Evolutionary conservation across 2,113 vertebrate genomes (phyloP).

Genomic region (Tupaia tana): DNA sequence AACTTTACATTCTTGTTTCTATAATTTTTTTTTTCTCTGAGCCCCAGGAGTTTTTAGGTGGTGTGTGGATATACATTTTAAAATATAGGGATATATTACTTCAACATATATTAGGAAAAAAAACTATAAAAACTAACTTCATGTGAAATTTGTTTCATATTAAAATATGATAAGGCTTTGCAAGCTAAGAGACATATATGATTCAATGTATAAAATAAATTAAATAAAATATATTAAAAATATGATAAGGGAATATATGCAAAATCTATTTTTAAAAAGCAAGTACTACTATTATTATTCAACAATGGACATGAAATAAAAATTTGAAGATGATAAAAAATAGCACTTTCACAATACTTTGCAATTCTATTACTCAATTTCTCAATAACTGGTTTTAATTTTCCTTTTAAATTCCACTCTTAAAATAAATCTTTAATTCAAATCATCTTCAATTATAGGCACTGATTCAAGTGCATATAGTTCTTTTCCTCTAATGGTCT

Average conservation of each 20-base stretch:
- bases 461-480: constrained; percentile 3
- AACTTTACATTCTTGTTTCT: too few species aligned
- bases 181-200: too few species aligned
- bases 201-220: too few species aligned
- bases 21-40: too few species aligned
- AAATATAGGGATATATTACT: not conserved
- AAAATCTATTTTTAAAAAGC: not conserved
- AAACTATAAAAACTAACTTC: not conserved
- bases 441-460: not conserved
- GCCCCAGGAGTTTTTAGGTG: not conserved
- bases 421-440: not conserved
- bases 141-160: not conserved
- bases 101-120: not conserved
- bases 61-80: not conserved
- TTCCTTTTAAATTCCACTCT: not conserved
- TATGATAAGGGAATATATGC: not conserved
- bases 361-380: not conserved
- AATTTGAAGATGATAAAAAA: not conserved
- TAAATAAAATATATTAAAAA: too few species aligned
- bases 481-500: not conserved
- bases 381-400: not conserved
- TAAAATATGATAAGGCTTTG: not conserved
- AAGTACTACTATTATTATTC: not conserved
- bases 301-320: not conserved
- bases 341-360: not conserved